Conservation (phyloP, 2,888 invertebrate species). For the Metallyticus violacea region DNA sequence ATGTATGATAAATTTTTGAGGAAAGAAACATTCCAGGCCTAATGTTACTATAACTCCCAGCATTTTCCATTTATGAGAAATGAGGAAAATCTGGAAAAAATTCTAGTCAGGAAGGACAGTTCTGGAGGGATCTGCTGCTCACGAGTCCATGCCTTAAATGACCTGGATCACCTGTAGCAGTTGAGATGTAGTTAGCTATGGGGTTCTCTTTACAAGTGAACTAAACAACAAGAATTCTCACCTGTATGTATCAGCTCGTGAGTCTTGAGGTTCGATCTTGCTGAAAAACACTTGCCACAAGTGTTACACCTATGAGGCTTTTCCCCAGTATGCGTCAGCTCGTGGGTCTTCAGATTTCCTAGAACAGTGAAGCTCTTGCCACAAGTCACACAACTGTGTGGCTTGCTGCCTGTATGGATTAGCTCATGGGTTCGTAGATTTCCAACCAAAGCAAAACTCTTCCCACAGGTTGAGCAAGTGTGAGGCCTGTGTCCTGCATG, state of each 20-base stretch:
- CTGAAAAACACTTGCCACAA: slow-evolving; percentile 36
- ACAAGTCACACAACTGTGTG: slow-evolving; percentile 13
- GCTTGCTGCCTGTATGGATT: slow-evolving; percentile 38
- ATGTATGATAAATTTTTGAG: no score
- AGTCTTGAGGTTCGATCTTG: slow-evolving; percentile 37
- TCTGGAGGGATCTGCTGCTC: no score
- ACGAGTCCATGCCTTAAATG: no score
- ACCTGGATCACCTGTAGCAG: no score
- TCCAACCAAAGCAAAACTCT: slow-evolving; percentile 36
- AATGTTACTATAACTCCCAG: no score
- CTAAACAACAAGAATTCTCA: slow-evolving; percentile 36
- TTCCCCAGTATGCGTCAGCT: slow-evolving; percentile 32
- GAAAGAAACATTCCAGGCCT: no score
- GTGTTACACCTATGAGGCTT: slow-evolving; percentile 36
- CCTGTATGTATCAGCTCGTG: slow-evolving; percentile 38
- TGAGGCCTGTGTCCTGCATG: slow-evolving; percentile 37
- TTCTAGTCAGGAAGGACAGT: no score
- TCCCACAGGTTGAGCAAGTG: slow-evolving; percentile 37
- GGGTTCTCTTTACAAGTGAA: slow-evolving; percentile 35
- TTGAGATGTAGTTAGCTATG: no score
- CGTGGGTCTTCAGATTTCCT: slow-evolving; percentile 22
- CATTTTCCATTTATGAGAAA: no score
- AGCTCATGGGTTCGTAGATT: slow-evolving; percentile 38
- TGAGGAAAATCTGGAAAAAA: no score
- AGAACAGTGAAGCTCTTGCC: slow-evolving; percentile 18